Evolutionary conservation across 2,113 vertebrate species (phyloP).

Genomic region (Carlito syrichta): DNA sequence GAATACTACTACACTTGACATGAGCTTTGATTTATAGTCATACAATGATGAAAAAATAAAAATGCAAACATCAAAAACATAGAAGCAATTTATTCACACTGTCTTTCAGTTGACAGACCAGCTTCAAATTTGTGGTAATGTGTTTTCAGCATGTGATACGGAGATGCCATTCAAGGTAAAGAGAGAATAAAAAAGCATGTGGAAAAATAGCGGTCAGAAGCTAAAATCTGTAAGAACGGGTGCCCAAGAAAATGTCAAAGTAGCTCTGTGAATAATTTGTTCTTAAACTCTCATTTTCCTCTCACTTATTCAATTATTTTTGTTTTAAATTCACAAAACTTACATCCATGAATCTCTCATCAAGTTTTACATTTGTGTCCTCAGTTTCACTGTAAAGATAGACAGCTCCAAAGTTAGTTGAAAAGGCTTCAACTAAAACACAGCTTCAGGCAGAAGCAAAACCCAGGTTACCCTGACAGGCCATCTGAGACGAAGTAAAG

Average conservation of each 20-base stretch:
- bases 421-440: neutral
- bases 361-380: neutral
- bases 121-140: constrained; percentile 57
- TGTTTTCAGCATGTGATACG: constrained; percentile 61
- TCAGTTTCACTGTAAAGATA: neutral
- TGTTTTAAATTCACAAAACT: neutral
- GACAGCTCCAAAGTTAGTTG: neutral
- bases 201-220: constrained; percentile 59
- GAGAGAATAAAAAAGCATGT: neutral
- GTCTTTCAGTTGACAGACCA: constrained; percentile 49
- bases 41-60: constrained; percentile 39
- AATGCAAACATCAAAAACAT: constrained; percentile 51
- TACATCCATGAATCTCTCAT: neutral
- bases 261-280: neutral
- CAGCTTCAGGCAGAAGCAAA: neutral
- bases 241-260: constrained; percentile 28
- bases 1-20: constrained; percentile 46
- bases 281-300: constrained; percentile 3
- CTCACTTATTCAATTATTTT: neutral
- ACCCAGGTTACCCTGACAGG: neutral
- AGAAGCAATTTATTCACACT: constrained; percentile 65
- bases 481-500: neutral
- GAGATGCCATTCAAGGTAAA: constrained; percentile 27
- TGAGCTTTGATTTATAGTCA: neutral
- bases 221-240: neutral